These are phyloP conservation scores for Hemichromis elongatus DNA, from an alignment of 2,113 vertebrate species.

Conservation along the genomic window DNA sequence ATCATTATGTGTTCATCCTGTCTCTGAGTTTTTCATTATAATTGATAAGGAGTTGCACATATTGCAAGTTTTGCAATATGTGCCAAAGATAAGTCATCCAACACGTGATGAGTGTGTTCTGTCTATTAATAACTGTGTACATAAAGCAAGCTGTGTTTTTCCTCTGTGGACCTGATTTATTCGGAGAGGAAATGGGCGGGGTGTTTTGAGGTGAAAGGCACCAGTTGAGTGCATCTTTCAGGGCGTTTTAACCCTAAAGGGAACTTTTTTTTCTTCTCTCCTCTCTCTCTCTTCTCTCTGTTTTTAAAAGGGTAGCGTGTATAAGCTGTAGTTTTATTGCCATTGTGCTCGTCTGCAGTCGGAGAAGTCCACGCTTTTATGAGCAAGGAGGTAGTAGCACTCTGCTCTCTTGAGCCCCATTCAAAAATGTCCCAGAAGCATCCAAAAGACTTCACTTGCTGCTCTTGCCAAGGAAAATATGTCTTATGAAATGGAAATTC, in stretches of 20 bases:
- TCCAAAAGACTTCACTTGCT: slow-evolving; percentile 60
- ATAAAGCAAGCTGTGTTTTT: slow-evolving; percentile 20
- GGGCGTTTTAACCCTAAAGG: slow-evolving; percentile 41
- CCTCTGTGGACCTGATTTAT: slow-evolving; percentile 21
- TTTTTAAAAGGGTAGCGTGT: not conserved
- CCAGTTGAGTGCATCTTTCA: slow-evolving; percentile 51
- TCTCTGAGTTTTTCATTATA: not conserved
- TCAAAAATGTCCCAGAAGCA: slow-evolving; percentile 70
- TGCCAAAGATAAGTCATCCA: slow-evolving; percentile 22
- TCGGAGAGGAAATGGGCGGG: slow-evolving; percentile 15
- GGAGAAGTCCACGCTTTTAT: slow-evolving; percentile 16
- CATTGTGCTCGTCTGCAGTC: slow-evolving; percentile 10
- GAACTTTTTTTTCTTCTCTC: not conserved
- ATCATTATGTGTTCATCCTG: not conserved
- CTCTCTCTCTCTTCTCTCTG: accelerated
- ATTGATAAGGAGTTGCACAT: not conserved
- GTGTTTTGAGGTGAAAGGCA: slow-evolving; percentile 47
- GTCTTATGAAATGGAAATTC: slow-evolving; percentile 79
- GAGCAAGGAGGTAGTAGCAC: slow-evolving; percentile 36
- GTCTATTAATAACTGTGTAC: slow-evolving; percentile 36
- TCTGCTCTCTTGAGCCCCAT: slow-evolving; percentile 55
- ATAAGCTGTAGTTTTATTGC: slow-evolving; percentile 14
- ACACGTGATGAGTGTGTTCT: not conserved
- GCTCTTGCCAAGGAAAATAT: slow-evolving; percentile 73
- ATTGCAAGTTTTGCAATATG: not conserved